Percentiles rank a stretch among this genome's conserved stretches.
Conservation (phyloP, 2,797 vertebrate genomes). For the Acanthurus leucopareius region DNA sequence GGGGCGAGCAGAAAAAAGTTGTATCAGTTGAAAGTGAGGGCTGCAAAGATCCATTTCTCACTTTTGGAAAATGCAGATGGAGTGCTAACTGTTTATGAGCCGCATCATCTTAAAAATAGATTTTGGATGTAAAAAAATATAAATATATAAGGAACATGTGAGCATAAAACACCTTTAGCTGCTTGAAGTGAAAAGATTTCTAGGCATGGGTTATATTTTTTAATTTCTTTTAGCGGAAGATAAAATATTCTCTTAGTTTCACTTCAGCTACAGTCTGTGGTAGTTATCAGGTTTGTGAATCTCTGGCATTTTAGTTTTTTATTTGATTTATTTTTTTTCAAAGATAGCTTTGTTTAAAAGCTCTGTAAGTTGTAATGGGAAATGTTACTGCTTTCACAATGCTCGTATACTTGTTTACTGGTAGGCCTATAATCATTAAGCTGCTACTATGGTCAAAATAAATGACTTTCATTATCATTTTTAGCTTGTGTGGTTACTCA, state of each 20-base stretch:
- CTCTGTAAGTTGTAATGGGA: not conserved
- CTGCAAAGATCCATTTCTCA: not conserved
- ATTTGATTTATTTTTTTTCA: not conserved
- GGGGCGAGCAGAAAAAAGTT: not conserved
- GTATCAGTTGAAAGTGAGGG: not conserved
- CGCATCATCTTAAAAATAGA: not conserved
- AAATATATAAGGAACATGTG: not conserved
- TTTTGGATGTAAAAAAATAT: too few species aligned
- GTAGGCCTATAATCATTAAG: conserved; percentile 4
- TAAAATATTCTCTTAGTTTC: not conserved
- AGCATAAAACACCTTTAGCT: not conserved
- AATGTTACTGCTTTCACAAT: not conserved
- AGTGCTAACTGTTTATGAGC: not conserved
- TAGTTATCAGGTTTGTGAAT: not conserved
- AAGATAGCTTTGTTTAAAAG: not conserved
- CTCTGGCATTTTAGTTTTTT: not conserved
- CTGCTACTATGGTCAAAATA: not conserved
- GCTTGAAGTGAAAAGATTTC: not conserved
- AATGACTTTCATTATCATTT: not conserved
- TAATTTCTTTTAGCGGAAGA: not conserved
- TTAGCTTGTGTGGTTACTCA: conserved; percentile 1
- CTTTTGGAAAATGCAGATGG: not conserved
- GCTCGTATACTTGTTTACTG: conserved; percentile 1
- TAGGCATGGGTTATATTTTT: not conserved
- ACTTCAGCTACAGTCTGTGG: not conserved